A percentile compares a stretch with the other conserved stretches of the same genome.
phyloP scores from a whole-genome alignment of 2,888 invertebrate genomes.

The Hofmannophila pseudospretella region DNA sequence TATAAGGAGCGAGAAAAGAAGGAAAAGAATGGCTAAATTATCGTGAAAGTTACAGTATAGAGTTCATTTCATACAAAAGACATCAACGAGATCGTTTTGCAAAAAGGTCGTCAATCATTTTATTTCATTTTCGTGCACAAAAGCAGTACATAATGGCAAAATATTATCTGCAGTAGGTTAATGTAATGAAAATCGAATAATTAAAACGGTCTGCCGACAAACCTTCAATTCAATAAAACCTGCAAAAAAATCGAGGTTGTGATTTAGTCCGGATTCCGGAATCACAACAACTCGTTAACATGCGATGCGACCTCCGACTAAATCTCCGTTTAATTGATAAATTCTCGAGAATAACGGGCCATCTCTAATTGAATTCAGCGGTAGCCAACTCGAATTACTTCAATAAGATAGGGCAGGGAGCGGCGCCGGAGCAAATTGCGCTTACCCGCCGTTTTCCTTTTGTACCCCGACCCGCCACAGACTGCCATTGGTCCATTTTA shows the following conservation, averaged over 20 bases:
- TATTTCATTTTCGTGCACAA: too few species aligned
- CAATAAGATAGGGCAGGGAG: slow-evolving; percentile 59
- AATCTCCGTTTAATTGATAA: slow-evolving; percentile 44
- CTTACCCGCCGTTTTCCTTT: slow-evolving; percentile 52
- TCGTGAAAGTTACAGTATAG: too few species aligned
- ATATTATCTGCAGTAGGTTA: too few species aligned
- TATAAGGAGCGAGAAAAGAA: too few species aligned
- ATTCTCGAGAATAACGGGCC: slow-evolving; percentile 43
- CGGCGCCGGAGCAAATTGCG: slow-evolving; percentile 69
- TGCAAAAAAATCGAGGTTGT: not conserved
- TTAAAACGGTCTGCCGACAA: too few species aligned
- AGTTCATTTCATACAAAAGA: slow-evolving; percentile 34
- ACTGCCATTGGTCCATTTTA: slow-evolving; percentile 65
- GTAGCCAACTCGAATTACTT: slow-evolving; percentile 56
- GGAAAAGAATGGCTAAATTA: too few species aligned
- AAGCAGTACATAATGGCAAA: too few species aligned
- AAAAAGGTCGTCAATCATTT: too few species aligned
- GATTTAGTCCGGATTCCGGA: not conserved
- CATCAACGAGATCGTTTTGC: slow-evolving; percentile 30
- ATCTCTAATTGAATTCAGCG: slow-evolving; percentile 59
- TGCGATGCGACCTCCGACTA: slow-evolving; percentile 23
- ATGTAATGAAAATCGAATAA: too few species aligned
- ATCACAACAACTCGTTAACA: slow-evolving; percentile 21
- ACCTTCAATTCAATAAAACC: too few species aligned
- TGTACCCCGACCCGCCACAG: slow-evolving; percentile 37